Evolutionary conservation across 2,113 vertebrate genomes (phyloP).

Genomic region (Mormyrus iriodes): DNA sequence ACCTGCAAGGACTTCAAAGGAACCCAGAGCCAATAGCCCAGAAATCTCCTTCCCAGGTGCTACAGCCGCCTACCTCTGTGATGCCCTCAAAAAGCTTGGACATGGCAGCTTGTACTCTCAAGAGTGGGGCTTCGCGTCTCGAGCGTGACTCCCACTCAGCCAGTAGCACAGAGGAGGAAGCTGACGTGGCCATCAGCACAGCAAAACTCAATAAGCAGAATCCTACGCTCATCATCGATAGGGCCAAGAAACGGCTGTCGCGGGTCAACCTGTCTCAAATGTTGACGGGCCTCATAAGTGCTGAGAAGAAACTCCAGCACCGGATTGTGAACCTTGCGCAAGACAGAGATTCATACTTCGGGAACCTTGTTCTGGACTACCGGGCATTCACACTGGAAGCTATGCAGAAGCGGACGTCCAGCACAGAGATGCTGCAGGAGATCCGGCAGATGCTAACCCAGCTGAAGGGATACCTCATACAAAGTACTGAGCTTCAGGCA

Average conservation of each 20-base stretch:
- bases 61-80: background rate
- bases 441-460: conserved; percentile 97
- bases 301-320: conserved; percentile 80
- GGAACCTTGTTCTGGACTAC: conserved; percentile 85
- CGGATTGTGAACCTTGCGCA: conserved; percentile 83
- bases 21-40: background rate
- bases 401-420: conserved; percentile 77
- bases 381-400: conserved; percentile 85
- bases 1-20: background rate
- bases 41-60: conserved; percentile 10
- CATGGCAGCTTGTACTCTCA: conserved; percentile 68
- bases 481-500: conserved; percentile 80
- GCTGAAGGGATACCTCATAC: conserved; percentile 92
- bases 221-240: conserved; percentile 73
- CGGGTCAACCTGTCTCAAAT: conserved; percentile 68
- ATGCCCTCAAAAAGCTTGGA: conserved; percentile 47
- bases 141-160: conserved; percentile 84
- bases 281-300: conserved; percentile 78
- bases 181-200: conserved; percentile 49
- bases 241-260: conserved; percentile 79
- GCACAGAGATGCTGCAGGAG: conserved; percentile 94
- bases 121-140: conserved; percentile 43
- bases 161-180: conserved; percentile 88
- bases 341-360: conserved; percentile 84
- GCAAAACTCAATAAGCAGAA: conserved; percentile 58